Base-by-base conservation (phyloP, 2,888 invertebrate genomes). In the Acholoe squamosa region DNA sequence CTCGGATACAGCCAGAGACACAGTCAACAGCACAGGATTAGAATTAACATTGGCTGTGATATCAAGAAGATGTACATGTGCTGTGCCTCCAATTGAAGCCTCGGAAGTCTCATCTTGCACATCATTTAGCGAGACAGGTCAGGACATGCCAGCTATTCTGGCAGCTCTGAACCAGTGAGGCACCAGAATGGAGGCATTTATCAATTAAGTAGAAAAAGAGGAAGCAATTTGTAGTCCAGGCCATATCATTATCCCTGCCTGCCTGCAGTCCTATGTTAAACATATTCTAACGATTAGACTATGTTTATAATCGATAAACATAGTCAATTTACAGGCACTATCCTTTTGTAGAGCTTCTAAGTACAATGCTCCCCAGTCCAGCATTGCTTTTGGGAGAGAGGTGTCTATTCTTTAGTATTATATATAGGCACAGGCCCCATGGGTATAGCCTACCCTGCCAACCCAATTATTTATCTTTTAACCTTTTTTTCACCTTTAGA, bases 191-290 rank as follows among this genome's bases (percentile, higher is more conserved):
- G 34, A 3, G 34, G 33, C 22, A 80, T 80, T 80, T 43, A 80
- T 80, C 80, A 80, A 80, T 80, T 80, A 80, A 43, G 80, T 16
- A 80, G 34, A 80, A 71, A 80, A 80, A 80, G 33, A 43, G 80
- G 43, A n/a, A n/a, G n/a, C n/a, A 80, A 80, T 33, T 80, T 80
- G 33, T 25, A 34, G 80, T 43, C 34, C 43, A 16, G 25, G 76
- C 76, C 71, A 28, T 80, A 80, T 80, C 80, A 80, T 80, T 80
- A 80, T 80, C 71, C 31, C 14, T 14, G 71, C 61, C 61, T 19
- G n/a, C n/a, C 22, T 19, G 19, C 14, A 25, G 14, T 3, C 28
- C 28, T 71, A n/a, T 71, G 12, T 71, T 71, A 16, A 28, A 25
- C 7, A 5, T n/a, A n/a, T n/a, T n/a, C n/a, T n/a, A n/a, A n/a